A percentile compares a stretch with the other conserved stretches of the same genome.
These are phyloP conservation scores for Okapia johnstoni DNA, from an alignment of 2,113 vertebrate genomes.

Conservation along the genomic window DNA sequence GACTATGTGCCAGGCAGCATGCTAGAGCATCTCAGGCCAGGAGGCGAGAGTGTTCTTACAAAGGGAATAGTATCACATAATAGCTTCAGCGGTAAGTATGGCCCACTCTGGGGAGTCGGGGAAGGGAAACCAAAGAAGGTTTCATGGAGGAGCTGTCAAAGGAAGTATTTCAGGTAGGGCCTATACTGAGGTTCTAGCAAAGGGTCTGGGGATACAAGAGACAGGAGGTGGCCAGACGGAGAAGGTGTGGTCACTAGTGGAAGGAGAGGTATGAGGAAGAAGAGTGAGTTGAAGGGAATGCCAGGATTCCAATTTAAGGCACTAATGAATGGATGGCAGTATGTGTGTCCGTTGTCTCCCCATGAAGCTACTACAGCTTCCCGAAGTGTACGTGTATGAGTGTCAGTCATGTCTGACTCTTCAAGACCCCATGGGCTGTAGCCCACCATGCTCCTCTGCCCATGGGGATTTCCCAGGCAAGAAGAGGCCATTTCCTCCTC, in stretches of 20 bases:
- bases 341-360: not conserved
- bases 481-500: not conserved
- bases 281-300: not conserved
- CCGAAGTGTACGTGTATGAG: not conserved
- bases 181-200: not conserved
- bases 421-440: not conserved
- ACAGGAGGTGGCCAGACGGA: no score
- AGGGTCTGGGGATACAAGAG: not conserved
- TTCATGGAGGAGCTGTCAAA: not conserved
- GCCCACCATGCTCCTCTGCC: not conserved
- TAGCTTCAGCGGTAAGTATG: not conserved
- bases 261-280: not conserved
- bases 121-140: not conserved
- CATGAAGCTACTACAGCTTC: not conserved
- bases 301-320: not conserved
- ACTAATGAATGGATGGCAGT: not conserved
- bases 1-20: not conserved
- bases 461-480: not conserved
- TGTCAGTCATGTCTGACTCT: not conserved
- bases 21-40: not conserved
- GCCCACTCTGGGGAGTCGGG: not conserved
- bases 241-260: not conserved
- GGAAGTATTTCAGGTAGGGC: not conserved
- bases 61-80: not conserved
- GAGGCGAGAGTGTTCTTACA: not conserved